A percentile compares a stretch with the other conserved stretches of the same genome.
phyloP scores from a whole-genome alignment of 2,797 vertebrate species.

The Sebastes wilsoni region DNA sequence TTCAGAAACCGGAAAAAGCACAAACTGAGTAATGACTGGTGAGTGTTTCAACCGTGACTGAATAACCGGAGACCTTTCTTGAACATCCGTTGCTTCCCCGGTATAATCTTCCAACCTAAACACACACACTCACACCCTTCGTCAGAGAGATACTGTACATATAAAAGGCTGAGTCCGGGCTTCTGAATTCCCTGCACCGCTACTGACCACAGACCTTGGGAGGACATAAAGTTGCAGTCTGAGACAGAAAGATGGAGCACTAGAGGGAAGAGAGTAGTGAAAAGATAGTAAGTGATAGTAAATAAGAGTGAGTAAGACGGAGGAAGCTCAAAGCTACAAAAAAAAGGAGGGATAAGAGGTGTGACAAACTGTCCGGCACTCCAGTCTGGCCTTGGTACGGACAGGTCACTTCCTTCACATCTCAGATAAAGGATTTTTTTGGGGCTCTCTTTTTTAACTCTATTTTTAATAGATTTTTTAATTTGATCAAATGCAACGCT shows the following conservation, averaged over 20 bases:
- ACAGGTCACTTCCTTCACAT: not conserved
- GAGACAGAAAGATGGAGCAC: slow-evolving; percentile 1
- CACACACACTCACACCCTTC: slow-evolving; percentile 7
- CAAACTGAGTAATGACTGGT: not conserved
- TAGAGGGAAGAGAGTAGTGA: not conserved
- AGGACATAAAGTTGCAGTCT: slow-evolving; percentile 11
- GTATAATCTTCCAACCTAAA: not conserved
- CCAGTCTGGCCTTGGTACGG: not conserved
- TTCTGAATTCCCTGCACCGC: slow-evolving; percentile 2
- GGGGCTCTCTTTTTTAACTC: not conserved
- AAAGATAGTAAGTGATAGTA: not conserved
- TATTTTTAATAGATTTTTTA: not conserved
- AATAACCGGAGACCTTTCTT: slow-evolving; percentile 50
- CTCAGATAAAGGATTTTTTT: not conserved
- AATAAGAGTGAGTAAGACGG: not conserved
- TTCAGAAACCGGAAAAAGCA: slow-evolving; percentile 11
- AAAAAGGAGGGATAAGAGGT: not conserved
- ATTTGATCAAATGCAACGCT: slow-evolving; percentile 40
- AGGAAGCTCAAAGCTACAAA: not conserved
- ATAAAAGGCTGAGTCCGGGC: slow-evolving; percentile 50
- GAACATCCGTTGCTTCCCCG: slow-evolving; percentile 28
- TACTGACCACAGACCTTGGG: slow-evolving; percentile 10
- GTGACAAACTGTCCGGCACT: not conserved
- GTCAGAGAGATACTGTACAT: slow-evolving; percentile 1
- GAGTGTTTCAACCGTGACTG: slow-evolving; percentile 56